Conservation (phyloP, 2,113 vertebrate genomes). For the Oreochromis niloticus region DNA sequence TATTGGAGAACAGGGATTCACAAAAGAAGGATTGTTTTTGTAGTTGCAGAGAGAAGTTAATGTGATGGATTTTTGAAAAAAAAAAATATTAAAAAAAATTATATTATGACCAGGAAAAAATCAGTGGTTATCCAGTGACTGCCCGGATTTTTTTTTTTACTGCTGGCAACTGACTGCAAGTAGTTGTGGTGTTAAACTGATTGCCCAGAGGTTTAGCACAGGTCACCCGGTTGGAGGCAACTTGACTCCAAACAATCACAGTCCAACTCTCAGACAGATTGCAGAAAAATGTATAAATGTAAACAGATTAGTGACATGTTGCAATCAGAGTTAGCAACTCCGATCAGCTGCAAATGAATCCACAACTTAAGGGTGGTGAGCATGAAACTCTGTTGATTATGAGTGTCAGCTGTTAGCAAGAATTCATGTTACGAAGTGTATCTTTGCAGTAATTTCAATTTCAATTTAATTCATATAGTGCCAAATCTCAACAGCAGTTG, state of each 20-base stretch:
- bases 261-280: not conserved
- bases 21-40: not conserved
- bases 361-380: not conserved
- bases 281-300: not conserved
- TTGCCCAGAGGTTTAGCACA: not conserved
- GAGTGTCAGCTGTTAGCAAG: not conserved
- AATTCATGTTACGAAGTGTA: not conserved
- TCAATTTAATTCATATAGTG: not conserved
- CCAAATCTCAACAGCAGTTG: not conserved
- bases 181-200: not conserved
- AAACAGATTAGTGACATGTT: not conserved
- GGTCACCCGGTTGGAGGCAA: not conserved
- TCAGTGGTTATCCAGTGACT: not conserved
- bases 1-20: not conserved
- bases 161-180: not conserved
- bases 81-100: no score
- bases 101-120: accelerated
- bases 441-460: not conserved
- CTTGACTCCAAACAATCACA: not conserved
- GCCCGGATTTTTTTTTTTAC: not conserved
- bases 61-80: not conserved
- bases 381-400: not conserved
- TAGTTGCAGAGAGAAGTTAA: not conserved
- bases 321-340: not conserved
- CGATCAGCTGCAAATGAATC: not conserved